These are phyloP conservation scores for Andrena haemorrhoa DNA, from an alignment of 2,888 invertebrate species.

Conservation along the genomic window DNA sequence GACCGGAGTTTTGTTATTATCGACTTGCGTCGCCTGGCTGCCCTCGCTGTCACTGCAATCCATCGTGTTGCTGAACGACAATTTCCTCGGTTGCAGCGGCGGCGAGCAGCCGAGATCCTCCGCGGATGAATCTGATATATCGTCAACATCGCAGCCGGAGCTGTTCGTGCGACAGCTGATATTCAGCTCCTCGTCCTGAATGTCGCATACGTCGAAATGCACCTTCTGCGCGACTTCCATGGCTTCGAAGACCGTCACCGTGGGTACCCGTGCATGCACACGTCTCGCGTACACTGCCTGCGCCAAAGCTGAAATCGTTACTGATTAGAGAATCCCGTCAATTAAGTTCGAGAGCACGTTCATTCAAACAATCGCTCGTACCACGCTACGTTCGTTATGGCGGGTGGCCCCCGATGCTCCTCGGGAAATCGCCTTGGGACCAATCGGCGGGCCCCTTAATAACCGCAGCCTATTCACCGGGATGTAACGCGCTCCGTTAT, in stretches of 20 bases:
- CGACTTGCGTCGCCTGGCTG: conserved; percentile 60
- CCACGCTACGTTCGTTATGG: conserved; percentile 80
- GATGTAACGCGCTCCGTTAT: conserved; percentile 61
- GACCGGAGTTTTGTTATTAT: conserved; percentile 73
- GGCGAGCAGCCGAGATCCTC: conserved; percentile 87
- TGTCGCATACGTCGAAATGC: conserved; percentile 82
- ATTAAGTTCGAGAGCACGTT: conserved; percentile 67
- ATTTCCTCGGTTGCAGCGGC: conserved; percentile 87
- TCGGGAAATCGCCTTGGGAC: conserved; percentile 62
- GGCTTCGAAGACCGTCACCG: conserved; percentile 67
- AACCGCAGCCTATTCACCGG: conserved; percentile 19
- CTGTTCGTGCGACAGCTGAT: conserved; percentile 85
- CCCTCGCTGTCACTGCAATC: conserved; percentile 81
- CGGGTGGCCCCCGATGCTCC: conserved; percentile 73
- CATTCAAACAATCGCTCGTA: conserved; percentile 76
- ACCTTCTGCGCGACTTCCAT: conserved; percentile 83
- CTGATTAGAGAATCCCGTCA: conserved; percentile 60
- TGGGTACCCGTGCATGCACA: conserved; percentile 45
- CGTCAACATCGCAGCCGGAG: conserved; percentile 88
- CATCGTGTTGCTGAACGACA: conserved; percentile 87
- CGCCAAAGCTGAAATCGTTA: conserved; percentile 44
- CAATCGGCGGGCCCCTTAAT: conserved; percentile 65
- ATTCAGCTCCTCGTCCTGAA: conserved; percentile 86
- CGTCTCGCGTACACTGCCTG: conserved; percentile 43
- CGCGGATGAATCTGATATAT: conserved; percentile 87